These are phyloP conservation scores for Xiphophorus maculatus DNA, from an alignment of 2,113 vertebrate genomes.

Conservation along the genomic window DNA sequence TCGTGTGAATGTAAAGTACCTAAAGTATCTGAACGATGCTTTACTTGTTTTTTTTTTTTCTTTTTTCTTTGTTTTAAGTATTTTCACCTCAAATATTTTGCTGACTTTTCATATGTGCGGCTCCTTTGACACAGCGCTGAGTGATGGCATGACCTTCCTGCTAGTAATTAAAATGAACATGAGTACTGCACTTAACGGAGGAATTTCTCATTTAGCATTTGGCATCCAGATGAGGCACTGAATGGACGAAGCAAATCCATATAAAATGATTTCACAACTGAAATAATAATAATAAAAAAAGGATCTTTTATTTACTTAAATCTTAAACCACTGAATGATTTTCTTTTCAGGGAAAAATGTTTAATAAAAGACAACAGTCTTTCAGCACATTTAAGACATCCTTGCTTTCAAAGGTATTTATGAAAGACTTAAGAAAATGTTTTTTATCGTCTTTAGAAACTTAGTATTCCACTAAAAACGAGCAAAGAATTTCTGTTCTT, in stretches of 20 bases:
- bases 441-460: not conserved
- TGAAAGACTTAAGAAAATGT: not conserved
- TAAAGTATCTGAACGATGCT: not conserved
- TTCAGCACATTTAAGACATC: not conserved
- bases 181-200: not conserved
- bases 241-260: not conserved
- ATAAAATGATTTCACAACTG: not conserved
- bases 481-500: not conserved
- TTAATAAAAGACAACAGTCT: not conserved
- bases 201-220: not conserved
- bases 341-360: not conserved
- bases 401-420: not conserved
- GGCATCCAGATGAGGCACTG: not conserved
- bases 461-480: not conserved
- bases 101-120: not conserved
- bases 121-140: not conserved
- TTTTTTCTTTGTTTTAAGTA: not conserved
- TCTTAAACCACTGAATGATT: not conserved
- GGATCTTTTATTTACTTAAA: not conserved
- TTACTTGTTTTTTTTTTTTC: not conserved
- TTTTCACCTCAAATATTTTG: not conserved
- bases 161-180: not conserved
- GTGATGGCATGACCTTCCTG: conserved; percentile 7
- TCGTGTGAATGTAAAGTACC: too few species aligned
- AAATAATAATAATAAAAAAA: not conserved